A percentile compares a stretch with the other conserved stretches of the same genome.
These are phyloP conservation scores for Pterostichus niger DNA, from an alignment of 2,888 invertebrate species.

Conservation along the genomic window DNA sequence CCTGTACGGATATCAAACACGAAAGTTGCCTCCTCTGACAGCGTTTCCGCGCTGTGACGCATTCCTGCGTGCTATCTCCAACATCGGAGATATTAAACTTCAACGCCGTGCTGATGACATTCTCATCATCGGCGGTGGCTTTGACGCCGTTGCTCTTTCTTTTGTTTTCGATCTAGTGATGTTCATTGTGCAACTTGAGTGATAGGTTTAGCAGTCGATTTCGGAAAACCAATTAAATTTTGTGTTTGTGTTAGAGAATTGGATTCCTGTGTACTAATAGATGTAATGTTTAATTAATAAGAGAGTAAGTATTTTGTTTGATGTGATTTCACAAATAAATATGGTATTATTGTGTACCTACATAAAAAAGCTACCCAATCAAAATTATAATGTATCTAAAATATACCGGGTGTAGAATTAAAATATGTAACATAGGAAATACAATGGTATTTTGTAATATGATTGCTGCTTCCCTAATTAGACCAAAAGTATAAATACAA, in stretches of 20 bases:
- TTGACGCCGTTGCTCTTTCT: slow-evolving; percentile 28
- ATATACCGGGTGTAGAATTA: too few relatives aligned
- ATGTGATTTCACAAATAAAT: too few relatives aligned
- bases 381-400: too few relatives aligned
- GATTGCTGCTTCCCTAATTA: too few relatives aligned
- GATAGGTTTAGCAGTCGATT: background rate
- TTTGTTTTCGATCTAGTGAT: slow-evolving; percentile 20
- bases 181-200: slow-evolving; percentile 26
- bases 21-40: slow-evolving; percentile 15
- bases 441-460: too few relatives aligned
- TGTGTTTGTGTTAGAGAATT: background rate
- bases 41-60: background rate
- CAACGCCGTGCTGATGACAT: slow-evolving; percentile 25
- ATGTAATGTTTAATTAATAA: too few relatives aligned
- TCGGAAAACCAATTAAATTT: slow-evolving; percentile 4
- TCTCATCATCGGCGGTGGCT: slow-evolving; percentile 31
- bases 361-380: too few relatives aligned
- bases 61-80: slow-evolving; percentile 12
- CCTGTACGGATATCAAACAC: slow-evolving; percentile 17
- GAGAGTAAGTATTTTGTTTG: too few relatives aligned
- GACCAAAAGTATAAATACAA: too few relatives aligned
- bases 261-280: too few relatives aligned
- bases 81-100: slow-evolving; percentile 23
- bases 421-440: too few relatives aligned
- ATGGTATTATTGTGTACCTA: too few relatives aligned